phyloP scores from a whole-genome alignment of 2,113 vertebrate species.

The Megaceryle maxima region DNA sequence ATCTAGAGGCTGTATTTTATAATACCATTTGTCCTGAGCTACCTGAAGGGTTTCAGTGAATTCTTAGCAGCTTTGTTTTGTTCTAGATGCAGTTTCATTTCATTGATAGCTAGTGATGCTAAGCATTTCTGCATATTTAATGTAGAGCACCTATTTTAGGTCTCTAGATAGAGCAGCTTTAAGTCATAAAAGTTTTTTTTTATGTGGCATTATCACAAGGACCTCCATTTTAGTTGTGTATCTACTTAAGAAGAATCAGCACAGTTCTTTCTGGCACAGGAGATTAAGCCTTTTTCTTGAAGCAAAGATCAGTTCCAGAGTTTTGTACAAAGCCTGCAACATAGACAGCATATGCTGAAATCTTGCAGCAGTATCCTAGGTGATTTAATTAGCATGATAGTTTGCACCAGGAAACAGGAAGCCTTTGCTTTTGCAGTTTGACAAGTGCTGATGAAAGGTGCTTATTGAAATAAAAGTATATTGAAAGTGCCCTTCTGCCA shows the following conservation, averaged over 20 bases:
- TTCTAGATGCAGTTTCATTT: neutral
- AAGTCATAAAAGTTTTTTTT: neutral
- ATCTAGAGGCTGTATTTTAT: neutral
- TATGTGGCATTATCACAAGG: neutral
- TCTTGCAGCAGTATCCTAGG: neutral
- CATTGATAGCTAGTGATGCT: neutral
- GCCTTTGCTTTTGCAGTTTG: constrained; percentile 39
- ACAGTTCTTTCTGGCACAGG: neutral
- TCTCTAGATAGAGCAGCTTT: neutral
- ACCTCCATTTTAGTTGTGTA: neutral
- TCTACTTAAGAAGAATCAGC: neutral
- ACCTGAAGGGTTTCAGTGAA: neutral
- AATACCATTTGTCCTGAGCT: neutral
- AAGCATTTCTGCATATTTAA: neutral
- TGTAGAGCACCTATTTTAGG: neutral
- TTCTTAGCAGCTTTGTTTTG: neutral
- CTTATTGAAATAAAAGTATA: neutral
- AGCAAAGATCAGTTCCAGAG: neutral
- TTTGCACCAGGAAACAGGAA: neutral
- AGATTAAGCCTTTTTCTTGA: neutral
- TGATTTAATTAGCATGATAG: neutral
- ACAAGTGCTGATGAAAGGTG: constrained; percentile 64
- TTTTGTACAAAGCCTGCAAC: neutral
- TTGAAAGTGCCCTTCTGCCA: constrained; percentile 41
- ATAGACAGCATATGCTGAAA: neutral